Conservation (phyloP, 2,113 vertebrate species). For the Diadophis punctatus region DNA sequence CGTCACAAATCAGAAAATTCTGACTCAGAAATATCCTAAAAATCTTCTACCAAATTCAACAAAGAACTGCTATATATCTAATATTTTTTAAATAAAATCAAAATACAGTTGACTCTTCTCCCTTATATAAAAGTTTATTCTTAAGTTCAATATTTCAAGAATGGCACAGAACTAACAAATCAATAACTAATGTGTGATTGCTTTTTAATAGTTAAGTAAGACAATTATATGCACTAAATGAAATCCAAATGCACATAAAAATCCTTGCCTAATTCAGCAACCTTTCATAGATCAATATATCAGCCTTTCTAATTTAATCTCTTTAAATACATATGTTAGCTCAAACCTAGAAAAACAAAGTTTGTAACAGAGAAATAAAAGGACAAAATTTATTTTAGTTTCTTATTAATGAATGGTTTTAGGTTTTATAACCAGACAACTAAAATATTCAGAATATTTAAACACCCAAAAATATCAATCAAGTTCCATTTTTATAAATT, state of each 20-base stretch:
- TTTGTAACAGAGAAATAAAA: neutral
- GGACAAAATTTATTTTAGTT: neutral
- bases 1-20: neutral
- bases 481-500: neutral
- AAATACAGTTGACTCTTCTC: neutral
- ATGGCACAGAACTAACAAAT: neutral
- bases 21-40: neutral
- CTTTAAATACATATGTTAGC: neutral
- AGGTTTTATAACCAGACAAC: neutral
- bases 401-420: neutral
- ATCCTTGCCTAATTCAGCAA: neutral
- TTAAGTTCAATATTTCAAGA: neutral
- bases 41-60: neutral
- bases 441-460: neutral
- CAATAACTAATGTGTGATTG: neutral
- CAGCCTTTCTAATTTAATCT: neutral
- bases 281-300: neutral
- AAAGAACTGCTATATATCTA: neutral
- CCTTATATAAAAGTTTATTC: neutral
- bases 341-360: neutral
- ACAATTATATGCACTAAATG: neutral
- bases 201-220: neutral
- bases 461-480: neutral
- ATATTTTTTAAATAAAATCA: neutral
- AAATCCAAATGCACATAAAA: neutral